phyloP scores from a whole-genome alignment of 2,113 vertebrate species.

The Trogon surrucura region DNA sequence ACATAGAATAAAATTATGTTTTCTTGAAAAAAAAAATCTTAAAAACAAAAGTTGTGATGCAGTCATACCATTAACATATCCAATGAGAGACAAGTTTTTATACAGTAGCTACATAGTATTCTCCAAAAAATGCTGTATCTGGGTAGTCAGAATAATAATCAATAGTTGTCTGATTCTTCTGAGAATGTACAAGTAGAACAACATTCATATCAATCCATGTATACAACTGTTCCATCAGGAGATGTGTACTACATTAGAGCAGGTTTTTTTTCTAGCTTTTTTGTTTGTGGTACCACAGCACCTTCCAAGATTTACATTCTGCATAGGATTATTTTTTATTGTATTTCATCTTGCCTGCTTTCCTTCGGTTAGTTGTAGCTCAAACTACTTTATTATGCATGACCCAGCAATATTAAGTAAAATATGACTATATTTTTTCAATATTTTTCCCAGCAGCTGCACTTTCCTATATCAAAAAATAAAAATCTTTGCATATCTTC shows the following conservation, averaged over 20 bases:
- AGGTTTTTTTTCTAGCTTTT: background rate
- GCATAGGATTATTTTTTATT: background rate
- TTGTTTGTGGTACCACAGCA: fast-evolving
- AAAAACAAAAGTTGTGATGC: background rate
- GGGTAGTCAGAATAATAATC: background rate
- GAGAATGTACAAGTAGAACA: background rate
- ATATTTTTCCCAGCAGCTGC: background rate
- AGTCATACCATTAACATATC: background rate
- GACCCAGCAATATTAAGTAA: background rate
- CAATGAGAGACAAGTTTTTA: background rate
- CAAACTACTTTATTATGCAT: background rate
- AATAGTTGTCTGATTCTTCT: background rate
- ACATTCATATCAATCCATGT: background rate
- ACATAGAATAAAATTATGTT: background rate
- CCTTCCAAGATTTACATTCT: background rate
- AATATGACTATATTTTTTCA: background rate
- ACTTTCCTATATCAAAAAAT: background rate
- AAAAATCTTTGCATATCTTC: background rate
- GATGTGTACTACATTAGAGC: background rate
- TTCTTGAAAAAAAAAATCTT: background rate
- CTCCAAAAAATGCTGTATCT: background rate
- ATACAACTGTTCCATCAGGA: background rate
- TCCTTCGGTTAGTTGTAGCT: background rate
- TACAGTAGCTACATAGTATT: background rate
- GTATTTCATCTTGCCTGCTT: background rate